Conservation (phyloP, 2,113 vertebrate genomes). For the Phaethornis superciliosus region DNA sequence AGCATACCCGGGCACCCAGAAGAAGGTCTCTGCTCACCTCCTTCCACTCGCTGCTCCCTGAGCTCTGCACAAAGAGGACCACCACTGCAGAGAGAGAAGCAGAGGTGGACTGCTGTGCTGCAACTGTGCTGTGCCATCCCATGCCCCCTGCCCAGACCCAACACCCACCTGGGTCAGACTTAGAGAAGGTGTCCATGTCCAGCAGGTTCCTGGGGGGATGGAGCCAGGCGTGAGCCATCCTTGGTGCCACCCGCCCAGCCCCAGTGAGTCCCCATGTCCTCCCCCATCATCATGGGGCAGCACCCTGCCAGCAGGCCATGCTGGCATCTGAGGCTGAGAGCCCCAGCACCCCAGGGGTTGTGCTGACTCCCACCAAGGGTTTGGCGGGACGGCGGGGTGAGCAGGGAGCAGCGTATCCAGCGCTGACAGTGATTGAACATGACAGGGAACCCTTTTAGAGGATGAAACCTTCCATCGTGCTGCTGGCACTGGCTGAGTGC, state of each 20-base stretch:
- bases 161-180: slow-evolving; percentile 91
- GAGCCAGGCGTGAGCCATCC: not conserved
- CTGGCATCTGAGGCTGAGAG: not conserved
- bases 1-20: not conserved
- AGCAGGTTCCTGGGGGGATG: slow-evolving; percentile 84
- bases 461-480: slow-evolving; percentile 5
- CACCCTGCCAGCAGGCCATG: not conserved
- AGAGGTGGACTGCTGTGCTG: not conserved
- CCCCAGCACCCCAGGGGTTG: rapidly evolving
- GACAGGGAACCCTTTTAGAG: slow-evolving; percentile 63
- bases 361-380: not conserved
- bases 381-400: not conserved
- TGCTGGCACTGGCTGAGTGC: slow-evolving; percentile 1
- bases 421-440: slow-evolving; percentile 46
- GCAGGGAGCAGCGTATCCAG: not conserved
- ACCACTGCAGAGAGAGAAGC: slow-evolving; percentile 77
- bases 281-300: not conserved
- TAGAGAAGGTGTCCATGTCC: slow-evolving; percentile 95
- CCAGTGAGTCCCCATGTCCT: not conserved
- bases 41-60: slow-evolving; percentile 85
- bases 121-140: rapidly evolving
- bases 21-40: slow-evolving; percentile 76
- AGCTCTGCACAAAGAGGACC: slow-evolving; percentile 81
- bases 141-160: not conserved
- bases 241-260: not conserved